These are phyloP conservation scores for Auanema sp. DNA, from an alignment of 2,888 invertebrate genomes.

Conservation along the genomic window DNA sequence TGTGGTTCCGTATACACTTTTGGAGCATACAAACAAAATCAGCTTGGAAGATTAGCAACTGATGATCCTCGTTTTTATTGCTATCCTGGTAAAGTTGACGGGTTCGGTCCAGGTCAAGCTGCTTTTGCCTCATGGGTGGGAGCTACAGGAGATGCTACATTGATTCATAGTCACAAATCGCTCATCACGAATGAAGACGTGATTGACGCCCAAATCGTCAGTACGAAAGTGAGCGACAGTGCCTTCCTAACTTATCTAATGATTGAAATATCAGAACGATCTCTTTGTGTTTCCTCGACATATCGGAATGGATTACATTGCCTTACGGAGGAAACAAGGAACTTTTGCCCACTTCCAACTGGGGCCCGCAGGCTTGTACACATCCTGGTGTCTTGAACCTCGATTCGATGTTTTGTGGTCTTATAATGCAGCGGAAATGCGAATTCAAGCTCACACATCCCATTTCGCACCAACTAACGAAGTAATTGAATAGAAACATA, in stretches of 20 bases:
- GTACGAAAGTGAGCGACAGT: slow-evolving; percentile 32
- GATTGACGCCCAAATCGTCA: slow-evolving; percentile 45
- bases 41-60: slow-evolving; percentile 41
- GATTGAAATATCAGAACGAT: slow-evolving; percentile 25
- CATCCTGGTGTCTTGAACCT: slow-evolving; percentile 74
- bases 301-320: slow-evolving; percentile 50
- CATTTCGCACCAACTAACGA: slow-evolving; percentile 21
- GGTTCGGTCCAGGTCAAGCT: slow-evolving; percentile 82
- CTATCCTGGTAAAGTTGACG: slow-evolving; percentile 77
- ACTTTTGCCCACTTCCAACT: slow-evolving; percentile 41
- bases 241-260: neutral
- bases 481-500: slow-evolving; percentile 3
- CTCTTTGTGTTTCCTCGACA: slow-evolving; percentile 50
- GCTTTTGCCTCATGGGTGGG: slow-evolving; percentile 86
- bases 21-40: slow-evolving; percentile 76
- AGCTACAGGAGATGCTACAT: slow-evolving; percentile 94
- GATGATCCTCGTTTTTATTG: slow-evolving; percentile 67
- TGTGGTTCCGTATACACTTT: slow-evolving; percentile 91
- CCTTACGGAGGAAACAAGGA: slow-evolving; percentile 38
- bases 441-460: slow-evolving; percentile 34
- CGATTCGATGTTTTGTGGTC: slow-evolving; percentile 92
- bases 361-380: slow-evolving; percentile 43
- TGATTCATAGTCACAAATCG: slow-evolving; percentile 66
- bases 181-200: slow-evolving; percentile 50
- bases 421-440: slow-evolving; percentile 68